Base-by-base conservation (phyloP, 2,113 vertebrate species). In the Lepus timidus region DNA sequence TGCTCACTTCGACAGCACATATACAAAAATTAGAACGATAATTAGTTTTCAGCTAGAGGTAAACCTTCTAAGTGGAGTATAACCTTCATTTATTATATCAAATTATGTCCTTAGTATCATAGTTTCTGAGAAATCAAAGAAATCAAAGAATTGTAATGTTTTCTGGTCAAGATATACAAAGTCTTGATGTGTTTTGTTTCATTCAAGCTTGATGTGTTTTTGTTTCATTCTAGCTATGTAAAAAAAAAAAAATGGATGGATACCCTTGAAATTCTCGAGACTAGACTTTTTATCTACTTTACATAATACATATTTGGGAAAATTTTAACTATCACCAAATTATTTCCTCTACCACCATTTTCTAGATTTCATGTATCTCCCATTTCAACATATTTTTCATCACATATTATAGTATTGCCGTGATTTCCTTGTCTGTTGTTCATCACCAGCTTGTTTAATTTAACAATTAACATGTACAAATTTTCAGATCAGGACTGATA, bases 41-140 rank as follows among this genome's bases (percentile, higher is more conserved):
- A 91, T 71, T 65, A 86, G 75, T 84, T 75, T 96, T 25, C 96
- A 93, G 80, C 13, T 51, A 82, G 31, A 79, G 4, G 1, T 67
- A 76, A 92, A 85, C 6, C 3, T 84, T 81, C 31, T 73, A 88
- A 92, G 33, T 33, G 0, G 10, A 70, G 29, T 65, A 0, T 7
- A n/a, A 74, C 91, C 27, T 20, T 81, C 19, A n/a, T 83, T 33
- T 83, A 86, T 85, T 62, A 29, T 71, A 51, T 0, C 22, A 73
- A 51, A 0, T 88, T 75, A 87, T 67, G 20, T 51, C 51, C n/a
- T 52, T 74, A 13, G 6, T 70, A 51, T 67, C 33, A 70, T 12
- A 3, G 19, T 71, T 75, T n/a, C 49, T 92, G 44, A 88, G 83
- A 84, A 93, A 61, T 62, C n/a, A 96, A 90, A 88, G 83, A 84